Base-by-base conservation (phyloP, 2,113 vertebrate genomes). In the Conger conger region DNA sequence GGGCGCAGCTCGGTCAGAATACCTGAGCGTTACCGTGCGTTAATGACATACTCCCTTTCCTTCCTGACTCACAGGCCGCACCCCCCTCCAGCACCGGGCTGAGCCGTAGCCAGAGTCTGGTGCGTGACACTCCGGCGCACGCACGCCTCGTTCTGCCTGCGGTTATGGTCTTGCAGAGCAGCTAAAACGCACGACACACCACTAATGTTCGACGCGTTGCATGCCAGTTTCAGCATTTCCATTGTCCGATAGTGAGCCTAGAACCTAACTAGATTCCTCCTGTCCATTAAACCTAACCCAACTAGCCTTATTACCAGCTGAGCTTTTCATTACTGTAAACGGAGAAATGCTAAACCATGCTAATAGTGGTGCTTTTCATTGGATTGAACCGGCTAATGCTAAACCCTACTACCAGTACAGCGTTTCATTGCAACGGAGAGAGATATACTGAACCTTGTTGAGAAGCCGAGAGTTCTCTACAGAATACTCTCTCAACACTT, bases 31-130 rank as follows among this genome's bases (percentile, higher is more conserved):
- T 27, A 27, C 57, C 18, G 8, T 63, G 18, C 54, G 15, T 57
- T 57, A 2, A 63, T 63, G 57, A 63, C 23, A 27, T 23, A 23
- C 57, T 27, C 23, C 76, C 76, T 30, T 81, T 50, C 77, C 23
- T 35, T n/a, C 53, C 63, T 68, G 30, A 63, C 87, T 76, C 33
- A 88, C 90, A 95, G 94, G 90, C 91, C 87, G 83, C 90, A n/a
- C 93, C 92, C 87, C 88, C 91, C 85, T 80, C 92, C 85, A 93
- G 93, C 88, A 93, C 91, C 84, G 94, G 91, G 89, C 95, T 97
- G 91, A 88, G 94, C 86, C 97, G 96, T 93, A 97, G 95, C 95
- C 91, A 95, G 93, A 97, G 96, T 92, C 94, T 93, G 96, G 97
- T 99, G 95, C 93, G 96, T 97, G 94, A 93, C 87, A 86, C 80